Conservation (phyloP, 1,140 invertebrate species). For the Anoplophora glabripennis region DNA sequence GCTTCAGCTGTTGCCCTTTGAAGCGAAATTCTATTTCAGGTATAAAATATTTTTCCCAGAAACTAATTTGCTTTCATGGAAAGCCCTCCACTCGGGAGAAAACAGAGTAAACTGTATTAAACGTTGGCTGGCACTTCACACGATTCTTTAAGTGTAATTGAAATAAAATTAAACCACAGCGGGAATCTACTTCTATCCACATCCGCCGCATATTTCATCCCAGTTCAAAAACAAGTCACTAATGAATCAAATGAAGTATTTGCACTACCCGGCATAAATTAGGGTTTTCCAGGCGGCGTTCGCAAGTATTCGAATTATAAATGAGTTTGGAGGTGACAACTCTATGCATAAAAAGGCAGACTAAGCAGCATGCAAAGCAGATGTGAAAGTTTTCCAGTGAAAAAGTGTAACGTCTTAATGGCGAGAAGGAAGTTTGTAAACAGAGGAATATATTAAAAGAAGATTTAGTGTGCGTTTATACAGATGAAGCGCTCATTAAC, state of each 20-base stretch:
- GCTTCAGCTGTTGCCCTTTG: too few relatives aligned
- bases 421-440: constrained; percentile 26
- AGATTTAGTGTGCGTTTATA: constrained; percentile 29
- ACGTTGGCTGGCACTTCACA: too few relatives aligned
- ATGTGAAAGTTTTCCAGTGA: constrained; percentile 21
- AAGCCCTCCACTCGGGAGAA: too few relatives aligned
- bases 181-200: too few relatives aligned
- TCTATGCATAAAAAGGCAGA: constrained; percentile 6
- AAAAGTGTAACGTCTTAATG: constrained; percentile 25
- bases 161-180: too few relatives aligned
- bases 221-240: background rate
- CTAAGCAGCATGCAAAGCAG: constrained; percentile 23
- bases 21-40: too few relatives aligned
- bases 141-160: too few relatives aligned
- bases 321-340: constrained; percentile 3
- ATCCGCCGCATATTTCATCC: too few relatives aligned
- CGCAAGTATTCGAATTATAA: background rate
- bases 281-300: background rate
- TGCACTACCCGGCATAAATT: background rate
- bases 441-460: constrained; percentile 30
- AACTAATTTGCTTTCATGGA: too few relatives aligned
- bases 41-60: too few relatives aligned
- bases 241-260: constrained; percentile 4
- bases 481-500: constrained; percentile 28
- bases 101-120: too few relatives aligned